Evolutionary conservation across 1,140 invertebrate species (phyloP), one percentile per base, ranked within the genome.

Genomic region (Aphaenogaster ashmeadi): DNA sequence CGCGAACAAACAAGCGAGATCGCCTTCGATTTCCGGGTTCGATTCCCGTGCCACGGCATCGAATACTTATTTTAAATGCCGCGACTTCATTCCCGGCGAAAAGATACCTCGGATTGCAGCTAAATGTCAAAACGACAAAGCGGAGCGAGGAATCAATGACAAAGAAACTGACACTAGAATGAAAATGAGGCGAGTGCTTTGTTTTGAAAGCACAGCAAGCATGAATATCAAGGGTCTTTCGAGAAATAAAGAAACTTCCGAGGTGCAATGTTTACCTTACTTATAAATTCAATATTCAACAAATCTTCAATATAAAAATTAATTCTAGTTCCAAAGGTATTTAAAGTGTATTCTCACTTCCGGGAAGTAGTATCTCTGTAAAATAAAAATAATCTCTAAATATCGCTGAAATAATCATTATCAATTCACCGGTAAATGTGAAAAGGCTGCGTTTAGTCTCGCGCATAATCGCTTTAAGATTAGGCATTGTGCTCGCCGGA

Each of bases 1-100:
- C 88, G 71, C 75, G 75, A 90, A 77, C 77, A 88, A 69, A 69
- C 64, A 36, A 75, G 69, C 58, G 72, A 87, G 77, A 88, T 83
- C 72, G 77, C 60, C 58, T 27, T 62, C 77, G 90, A 91, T 91
- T 91, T 91, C 87, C 87, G 89, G 89, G 83, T 91, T 91, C 72
- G 72, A 78, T 87, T 91, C 69, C 80, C 71, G 80, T 67, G 72
- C 75, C 86, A 71, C 85, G 79, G 81, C 66, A 66, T 78, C 88
- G 89, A 86, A 69, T 60, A 47, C 64, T 83, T 88, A 88, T 90
- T 75, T 54, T 62, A 90, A 90, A 88, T 66, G 78, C 38, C 69
- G 47, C 52, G 67, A 6, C 21, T 80, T n/a, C 18, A 41, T 44
- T 67, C 64, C 13, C 21, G 50, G 3, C 5, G 41, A 36, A 60